Evolutionary conservation across 1,140 invertebrate species (phyloP).

Genomic region (Lepidurus arcticus): DNA sequence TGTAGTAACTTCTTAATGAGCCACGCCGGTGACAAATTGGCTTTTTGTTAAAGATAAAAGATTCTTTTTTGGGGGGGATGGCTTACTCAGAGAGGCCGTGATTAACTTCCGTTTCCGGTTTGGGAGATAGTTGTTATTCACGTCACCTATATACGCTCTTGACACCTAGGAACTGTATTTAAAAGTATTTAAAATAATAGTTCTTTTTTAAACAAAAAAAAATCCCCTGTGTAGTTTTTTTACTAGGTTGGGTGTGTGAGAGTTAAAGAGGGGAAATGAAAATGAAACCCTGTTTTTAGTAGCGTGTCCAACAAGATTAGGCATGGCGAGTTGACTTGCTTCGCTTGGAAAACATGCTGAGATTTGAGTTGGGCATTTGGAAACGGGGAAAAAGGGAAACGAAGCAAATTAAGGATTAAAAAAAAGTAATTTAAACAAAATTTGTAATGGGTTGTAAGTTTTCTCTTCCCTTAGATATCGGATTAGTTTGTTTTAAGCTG

Average conservation of each 20-base stretch:
- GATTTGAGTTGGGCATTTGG: neutral
- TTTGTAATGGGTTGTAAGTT: too few species aligned
- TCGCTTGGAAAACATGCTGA: slow-evolving; percentile 18
- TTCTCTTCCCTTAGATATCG: neutral
- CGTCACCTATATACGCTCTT: neutral
- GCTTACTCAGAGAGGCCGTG: neutral
- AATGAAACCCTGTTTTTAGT: neutral
- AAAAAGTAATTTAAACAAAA: too few species aligned
- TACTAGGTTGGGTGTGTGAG: neutral
- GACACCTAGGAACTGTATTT: neutral
- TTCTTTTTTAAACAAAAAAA: too few species aligned
- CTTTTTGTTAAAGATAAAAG: neutral
- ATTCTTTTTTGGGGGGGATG: neutral
- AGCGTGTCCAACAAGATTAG: slow-evolving; percentile 3
- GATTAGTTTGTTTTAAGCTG: too few species aligned
- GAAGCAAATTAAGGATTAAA: neutral
- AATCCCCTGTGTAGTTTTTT: neutral
- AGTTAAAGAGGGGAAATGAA: neutral
- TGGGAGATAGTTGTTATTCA: neutral
- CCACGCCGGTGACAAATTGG: neutral
- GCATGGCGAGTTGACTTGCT: slow-evolving; percentile 4
- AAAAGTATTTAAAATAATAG: too few species aligned
- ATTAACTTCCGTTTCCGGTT: slow-evolving; percentile 8
- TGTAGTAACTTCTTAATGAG: neutral
- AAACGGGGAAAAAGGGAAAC: neutral